A percentile compares a stretch with the other conserved stretches of the same genome.
Evolutionary conservation across 1,140 invertebrate species (phyloP).

Genomic region (Calycopis cecrops): DNA sequence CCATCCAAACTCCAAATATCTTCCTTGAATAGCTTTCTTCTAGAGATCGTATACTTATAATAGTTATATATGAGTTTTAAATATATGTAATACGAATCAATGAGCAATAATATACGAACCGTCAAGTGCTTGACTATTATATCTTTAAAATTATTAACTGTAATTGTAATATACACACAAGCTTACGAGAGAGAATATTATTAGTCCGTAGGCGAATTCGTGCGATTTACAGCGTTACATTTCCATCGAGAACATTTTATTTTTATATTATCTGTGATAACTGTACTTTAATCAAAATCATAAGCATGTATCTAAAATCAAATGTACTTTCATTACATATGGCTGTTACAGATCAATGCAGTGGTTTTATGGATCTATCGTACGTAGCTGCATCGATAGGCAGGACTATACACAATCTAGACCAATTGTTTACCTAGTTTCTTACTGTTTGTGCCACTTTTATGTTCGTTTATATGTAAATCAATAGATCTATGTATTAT

Average conservation of each 20-base stretch:
- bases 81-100: conserved; percentile 8
- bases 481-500: no score
- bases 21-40: conserved; percentile 10
- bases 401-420: no score
- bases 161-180: conserved; percentile 4
- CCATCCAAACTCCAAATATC: conserved; percentile 10
- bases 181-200: neutral
- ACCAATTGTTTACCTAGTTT: no score
- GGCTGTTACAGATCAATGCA: neutral
- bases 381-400: no score
- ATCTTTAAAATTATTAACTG: conserved; percentile 3
- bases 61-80: conserved; percentile 1
- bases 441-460: no score
- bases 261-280: conserved; percentile 69
- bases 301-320: conserved; percentile 3
- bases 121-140: conserved; percentile 7
- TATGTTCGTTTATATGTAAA: no score
- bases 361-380: no score
- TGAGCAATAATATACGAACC: conserved; percentile 11
- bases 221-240: no score
- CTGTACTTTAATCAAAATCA: conserved; percentile 42
- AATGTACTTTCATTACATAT: neutral
- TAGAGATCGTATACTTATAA: conserved; percentile 3
- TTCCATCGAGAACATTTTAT: conserved; percentile 35
- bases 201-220: neutral